A percentile compares a stretch with the other conserved stretches of the same genome.
Evolutionary conservation across 2,888 invertebrate genomes (phyloP).

Genomic region (Autographa gamma): DNA sequence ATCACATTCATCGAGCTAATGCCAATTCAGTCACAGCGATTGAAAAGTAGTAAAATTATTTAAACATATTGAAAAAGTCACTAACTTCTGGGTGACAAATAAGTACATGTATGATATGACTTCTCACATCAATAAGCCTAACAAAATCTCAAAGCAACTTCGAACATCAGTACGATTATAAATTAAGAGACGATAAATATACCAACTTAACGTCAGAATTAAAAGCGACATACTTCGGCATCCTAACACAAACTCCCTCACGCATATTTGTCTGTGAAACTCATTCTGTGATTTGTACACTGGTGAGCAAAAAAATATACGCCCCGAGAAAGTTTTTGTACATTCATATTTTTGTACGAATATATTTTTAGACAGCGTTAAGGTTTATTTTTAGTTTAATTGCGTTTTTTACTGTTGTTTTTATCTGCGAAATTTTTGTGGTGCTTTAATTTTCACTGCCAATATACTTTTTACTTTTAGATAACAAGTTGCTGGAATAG

Average conservation of each 20-base stretch:
- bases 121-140: neutral
- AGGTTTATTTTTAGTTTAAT: neutral
- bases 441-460: too few relatives aligned
- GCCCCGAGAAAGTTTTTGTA: slow-evolving; percentile 9
- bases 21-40: too few relatives aligned
- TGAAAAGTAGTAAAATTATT: too few relatives aligned
- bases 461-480: too few relatives aligned
- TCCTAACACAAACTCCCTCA: slow-evolving; percentile 13
- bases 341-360: slow-evolving; percentile 5
- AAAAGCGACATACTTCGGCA: slow-evolving; percentile 12
- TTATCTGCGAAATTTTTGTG: neutral
- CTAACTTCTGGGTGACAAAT: too few relatives aligned
- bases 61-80: too few relatives aligned
- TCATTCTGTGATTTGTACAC: slow-evolving; percentile 11
- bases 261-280: slow-evolving; percentile 26
- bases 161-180: neutral
- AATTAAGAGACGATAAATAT: neutral
- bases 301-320: slow-evolving; percentile 13
- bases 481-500: too few relatives aligned
- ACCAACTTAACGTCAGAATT: slow-evolving; percentile 1
- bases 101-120: too few relatives aligned
- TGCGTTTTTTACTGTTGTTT: neutral
- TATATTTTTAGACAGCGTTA: neutral
- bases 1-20: too few relatives aligned
- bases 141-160: neutral